These are phyloP conservation scores for Sandelia bainsii DNA, from an alignment of 2,797 vertebrate species.

Conservation along the genomic window DNA sequence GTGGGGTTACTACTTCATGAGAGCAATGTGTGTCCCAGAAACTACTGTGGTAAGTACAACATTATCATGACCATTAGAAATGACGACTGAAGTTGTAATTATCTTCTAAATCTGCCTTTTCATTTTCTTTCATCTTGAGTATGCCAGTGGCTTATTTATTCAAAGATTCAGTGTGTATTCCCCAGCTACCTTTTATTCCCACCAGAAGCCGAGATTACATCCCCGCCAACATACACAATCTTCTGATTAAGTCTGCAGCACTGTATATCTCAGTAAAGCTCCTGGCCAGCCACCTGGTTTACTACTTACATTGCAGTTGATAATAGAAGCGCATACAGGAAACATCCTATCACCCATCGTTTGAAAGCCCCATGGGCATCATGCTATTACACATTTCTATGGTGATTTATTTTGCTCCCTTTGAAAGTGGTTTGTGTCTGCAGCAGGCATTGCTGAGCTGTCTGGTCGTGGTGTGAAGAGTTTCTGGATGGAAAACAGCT, in stretches of 20 bases:
- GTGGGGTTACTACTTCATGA: background rate
- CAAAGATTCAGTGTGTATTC: conserved; percentile 27
- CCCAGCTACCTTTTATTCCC: conserved; percentile 50
- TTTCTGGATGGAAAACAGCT: conserved; percentile 62
- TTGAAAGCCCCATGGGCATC: conserved; percentile 53
- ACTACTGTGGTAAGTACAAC: background rate
- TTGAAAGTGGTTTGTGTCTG: conserved; percentile 62
- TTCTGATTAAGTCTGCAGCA: conserved; percentile 66
- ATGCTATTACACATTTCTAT: conserved; percentile 63
- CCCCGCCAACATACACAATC: conserved; percentile 46
- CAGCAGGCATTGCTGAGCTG: conserved; percentile 37
- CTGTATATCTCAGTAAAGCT: conserved; percentile 49
- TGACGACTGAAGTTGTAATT: conserved; percentile 18
- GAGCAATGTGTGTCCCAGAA: background rate
- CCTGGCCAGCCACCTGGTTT: conserved; percentile 63
- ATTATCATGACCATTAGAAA: background rate
- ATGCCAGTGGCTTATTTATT: conserved; percentile 49
- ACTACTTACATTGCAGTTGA: conserved; percentile 62
- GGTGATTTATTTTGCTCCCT: conserved; percentile 71
- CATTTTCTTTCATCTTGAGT: conserved; percentile 39
- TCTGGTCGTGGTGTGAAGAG: conserved; percentile 30
- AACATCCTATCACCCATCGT: conserved; percentile 51
- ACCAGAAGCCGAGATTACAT: conserved; percentile 35
- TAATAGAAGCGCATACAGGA: conserved; percentile 65
- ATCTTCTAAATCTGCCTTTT: conserved; percentile 47